These are phyloP conservation scores for Saturnia pavonia DNA, from an alignment of 2,888 invertebrate genomes.

Conservation along the genomic window DNA sequence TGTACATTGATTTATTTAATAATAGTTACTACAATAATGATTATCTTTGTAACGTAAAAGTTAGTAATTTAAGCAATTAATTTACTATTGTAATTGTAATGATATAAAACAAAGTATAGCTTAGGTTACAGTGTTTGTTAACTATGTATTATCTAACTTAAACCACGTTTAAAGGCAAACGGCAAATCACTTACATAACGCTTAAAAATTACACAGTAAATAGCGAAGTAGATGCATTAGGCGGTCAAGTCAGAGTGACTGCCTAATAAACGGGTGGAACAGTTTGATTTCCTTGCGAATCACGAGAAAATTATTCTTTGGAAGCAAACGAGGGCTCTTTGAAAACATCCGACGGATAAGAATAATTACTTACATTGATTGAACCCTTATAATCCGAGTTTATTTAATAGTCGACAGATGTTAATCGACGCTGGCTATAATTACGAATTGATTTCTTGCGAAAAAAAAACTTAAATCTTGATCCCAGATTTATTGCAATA, in stretches of 20 bases:
- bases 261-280: slow-evolving; percentile 74
- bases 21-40: too few relatives aligned
- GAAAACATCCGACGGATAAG: slow-evolving; percentile 80
- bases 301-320: slow-evolving; percentile 78
- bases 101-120: background rate
- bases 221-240: slow-evolving; percentile 63
- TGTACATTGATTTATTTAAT: background rate
- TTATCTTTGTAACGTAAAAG: too few relatives aligned
- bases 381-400: slow-evolving; percentile 79
- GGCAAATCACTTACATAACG: slow-evolving; percentile 27
- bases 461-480: slow-evolving; percentile 68
- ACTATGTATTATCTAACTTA: slow-evolving; percentile 7
- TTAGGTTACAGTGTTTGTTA: background rate
- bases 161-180: slow-evolving; percentile 19
- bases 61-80: background rate
- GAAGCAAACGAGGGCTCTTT: slow-evolving; percentile 64
- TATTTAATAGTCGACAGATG: slow-evolving; percentile 81
- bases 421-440: slow-evolving; percentile 77
- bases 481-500: slow-evolving; percentile 50
- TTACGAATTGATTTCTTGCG: slow-evolving; percentile 74
- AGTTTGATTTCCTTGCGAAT: slow-evolving; percentile 77
- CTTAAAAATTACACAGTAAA: slow-evolving; percentile 56
- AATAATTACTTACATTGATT: slow-evolving; percentile 81
- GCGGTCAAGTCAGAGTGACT: slow-evolving; percentile 72
- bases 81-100: background rate